These are phyloP conservation scores for Calycopis cecrops DNA, from an alignment of 1,140 invertebrate genomes.

Conservation along the genomic window DNA sequence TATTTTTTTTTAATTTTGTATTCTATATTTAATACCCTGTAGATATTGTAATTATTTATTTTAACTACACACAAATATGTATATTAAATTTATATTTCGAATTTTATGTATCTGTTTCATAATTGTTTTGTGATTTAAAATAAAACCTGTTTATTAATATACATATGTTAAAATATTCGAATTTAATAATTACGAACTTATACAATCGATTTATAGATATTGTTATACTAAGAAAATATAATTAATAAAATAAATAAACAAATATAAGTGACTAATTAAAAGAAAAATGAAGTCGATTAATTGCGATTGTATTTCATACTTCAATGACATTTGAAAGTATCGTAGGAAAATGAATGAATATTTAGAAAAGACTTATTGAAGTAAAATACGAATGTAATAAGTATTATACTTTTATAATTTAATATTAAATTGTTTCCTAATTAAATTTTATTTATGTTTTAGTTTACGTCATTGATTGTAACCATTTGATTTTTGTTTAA, in stretches of 20 bases:
- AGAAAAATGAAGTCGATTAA: conserved; percentile 64
- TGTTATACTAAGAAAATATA: conserved; percentile 75
- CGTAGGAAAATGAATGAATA: conserved; percentile 71
- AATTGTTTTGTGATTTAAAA: conserved; percentile 65
- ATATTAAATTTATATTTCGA: conserved; percentile 55
- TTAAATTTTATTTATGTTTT: no score
- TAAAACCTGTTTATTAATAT: conserved; percentile 75
- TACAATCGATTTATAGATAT: conserved; percentile 75
- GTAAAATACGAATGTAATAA: conserved; percentile 71
- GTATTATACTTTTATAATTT: conserved; percentile 63
- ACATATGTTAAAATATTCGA: conserved; percentile 75
- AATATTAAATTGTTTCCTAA: conserved; percentile 40
- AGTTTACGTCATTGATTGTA: no score
- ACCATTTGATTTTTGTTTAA: background rate
- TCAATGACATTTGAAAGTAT: conserved; percentile 70
- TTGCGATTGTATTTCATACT: conserved; percentile 72
- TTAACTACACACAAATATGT: conserved; percentile 48
- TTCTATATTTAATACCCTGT: conserved; percentile 42
- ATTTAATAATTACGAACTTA: conserved; percentile 75
- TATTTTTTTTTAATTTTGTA: conserved; percentile 14
- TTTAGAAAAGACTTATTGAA: conserved; percentile 74
- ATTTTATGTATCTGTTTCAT: conserved; percentile 53
- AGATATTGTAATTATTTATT: conserved; percentile 61
- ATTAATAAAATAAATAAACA: conserved; percentile 73
- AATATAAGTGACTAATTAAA: conserved; percentile 67